These are phyloP conservation scores for Limnephilus marmoratus DNA, from an alignment of 2,888 invertebrate genomes.

Conservation along the genomic window DNA sequence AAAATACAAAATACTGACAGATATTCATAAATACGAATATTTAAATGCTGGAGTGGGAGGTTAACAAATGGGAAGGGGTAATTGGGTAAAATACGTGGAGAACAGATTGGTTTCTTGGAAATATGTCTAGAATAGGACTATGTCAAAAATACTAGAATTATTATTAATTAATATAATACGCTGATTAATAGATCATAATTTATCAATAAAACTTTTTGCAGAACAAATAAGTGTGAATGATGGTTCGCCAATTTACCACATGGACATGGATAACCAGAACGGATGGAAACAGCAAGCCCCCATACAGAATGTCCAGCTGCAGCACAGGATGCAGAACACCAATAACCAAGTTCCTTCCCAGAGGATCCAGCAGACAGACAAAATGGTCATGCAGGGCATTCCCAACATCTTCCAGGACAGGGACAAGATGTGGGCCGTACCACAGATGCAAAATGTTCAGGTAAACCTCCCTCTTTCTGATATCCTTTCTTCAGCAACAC, in stretches of 20 bases:
- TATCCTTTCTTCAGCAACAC: neutral
- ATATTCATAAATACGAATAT: no score
- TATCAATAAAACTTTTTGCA: slow-evolving; percentile 29
- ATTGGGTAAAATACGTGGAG: no score
- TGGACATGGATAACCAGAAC: slow-evolving; percentile 64
- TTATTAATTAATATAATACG: neutral
- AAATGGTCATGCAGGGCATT: slow-evolving; percentile 58
- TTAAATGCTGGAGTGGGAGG: no score
- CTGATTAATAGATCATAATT: no score
- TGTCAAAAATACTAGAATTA: no score
- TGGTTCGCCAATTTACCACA: slow-evolving; percentile 64
- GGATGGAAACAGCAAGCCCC: slow-evolving; percentile 63
- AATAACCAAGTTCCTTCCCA: slow-evolving; percentile 57
- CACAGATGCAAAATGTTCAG: slow-evolving; percentile 62
- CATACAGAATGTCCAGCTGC: slow-evolving; percentile 58
- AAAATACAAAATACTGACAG: no score
- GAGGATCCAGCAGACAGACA: slow-evolving; percentile 55
- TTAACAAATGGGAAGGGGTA: no score
- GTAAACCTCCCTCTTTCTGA: slow-evolving; percentile 40
- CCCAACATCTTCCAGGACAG: slow-evolving; percentile 65
- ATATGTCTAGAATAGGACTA: no score
- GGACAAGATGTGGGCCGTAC: slow-evolving; percentile 66
- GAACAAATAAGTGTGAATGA: slow-evolving; percentile 63
- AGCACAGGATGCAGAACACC: slow-evolving; percentile 57
- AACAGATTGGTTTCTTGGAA: no score